Conservation (phyloP, 2,888 invertebrate species). For the Nomada hirtipes region DNA sequence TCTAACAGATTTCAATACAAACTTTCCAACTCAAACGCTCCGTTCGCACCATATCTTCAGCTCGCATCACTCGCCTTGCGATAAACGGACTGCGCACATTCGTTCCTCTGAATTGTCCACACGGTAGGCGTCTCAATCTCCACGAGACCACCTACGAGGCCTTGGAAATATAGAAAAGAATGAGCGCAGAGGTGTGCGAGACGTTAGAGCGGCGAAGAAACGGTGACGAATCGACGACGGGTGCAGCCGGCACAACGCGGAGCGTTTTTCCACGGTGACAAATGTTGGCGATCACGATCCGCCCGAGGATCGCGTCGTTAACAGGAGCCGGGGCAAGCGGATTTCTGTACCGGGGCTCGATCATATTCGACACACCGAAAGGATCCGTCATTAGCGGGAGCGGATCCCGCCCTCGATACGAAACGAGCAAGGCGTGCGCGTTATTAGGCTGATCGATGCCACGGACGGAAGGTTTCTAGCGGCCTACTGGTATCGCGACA, state of each 20-base stretch:
- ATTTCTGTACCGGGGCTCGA: constrained; percentile 32
- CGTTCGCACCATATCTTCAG: too few species aligned
- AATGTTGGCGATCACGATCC: constrained; percentile 72
- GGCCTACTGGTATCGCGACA: constrained; percentile 17
- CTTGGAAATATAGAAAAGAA: background rate
- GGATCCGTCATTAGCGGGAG: constrained; percentile 39
- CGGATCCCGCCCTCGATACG: background rate
- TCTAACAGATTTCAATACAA: too few species aligned
- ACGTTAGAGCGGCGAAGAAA: background rate
- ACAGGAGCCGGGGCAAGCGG: background rate
- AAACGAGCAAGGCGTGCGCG: background rate
- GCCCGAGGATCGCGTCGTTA: constrained; percentile 52
- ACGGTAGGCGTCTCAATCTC: too few species aligned
- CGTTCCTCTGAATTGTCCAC: too few species aligned
- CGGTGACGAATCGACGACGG: constrained; percentile 65
- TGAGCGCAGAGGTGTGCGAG: too few species aligned
- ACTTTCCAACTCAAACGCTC: too few species aligned
- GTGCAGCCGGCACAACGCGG: constrained; percentile 57
- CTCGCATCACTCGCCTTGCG: too few species aligned
- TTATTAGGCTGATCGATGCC: constrained; percentile 52
- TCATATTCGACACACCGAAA: constrained; percentile 47
- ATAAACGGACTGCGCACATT: too few species aligned
- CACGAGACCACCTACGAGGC: too few species aligned
- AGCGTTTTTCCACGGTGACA: constrained; percentile 76
- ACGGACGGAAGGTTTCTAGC: constrained; percentile 11